Conservation (phyloP, 1,140 invertebrate genomes). For the Ceratosolen solmsi region DNA sequence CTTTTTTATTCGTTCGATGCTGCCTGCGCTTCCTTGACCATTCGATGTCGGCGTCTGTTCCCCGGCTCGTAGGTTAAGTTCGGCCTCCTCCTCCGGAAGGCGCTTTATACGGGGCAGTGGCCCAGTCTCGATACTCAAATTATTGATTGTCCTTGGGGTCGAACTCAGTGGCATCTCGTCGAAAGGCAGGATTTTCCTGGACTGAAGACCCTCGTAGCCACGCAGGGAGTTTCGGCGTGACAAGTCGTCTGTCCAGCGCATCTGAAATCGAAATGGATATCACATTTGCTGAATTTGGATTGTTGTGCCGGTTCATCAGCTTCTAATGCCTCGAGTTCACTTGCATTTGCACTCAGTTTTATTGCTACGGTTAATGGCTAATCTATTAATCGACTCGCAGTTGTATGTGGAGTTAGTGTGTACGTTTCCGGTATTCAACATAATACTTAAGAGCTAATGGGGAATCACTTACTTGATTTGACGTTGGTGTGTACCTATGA, state of each 20-base stretch:
- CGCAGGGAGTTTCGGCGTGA: conserved; percentile 70
- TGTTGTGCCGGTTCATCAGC: no score
- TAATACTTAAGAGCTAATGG: neutral
- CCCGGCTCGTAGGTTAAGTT: conserved; percentile 37
- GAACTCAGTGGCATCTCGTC: conserved; percentile 66
- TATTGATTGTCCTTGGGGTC: conserved; percentile 70
- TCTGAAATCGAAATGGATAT: conserved; percentile 58
- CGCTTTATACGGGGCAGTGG: conserved; percentile 69
- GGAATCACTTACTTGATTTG: conserved; percentile 61
- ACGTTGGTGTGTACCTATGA: conserved; percentile 63
- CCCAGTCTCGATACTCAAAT: conserved; percentile 68
- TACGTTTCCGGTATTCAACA: no score
- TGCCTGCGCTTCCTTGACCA: conserved; percentile 65
- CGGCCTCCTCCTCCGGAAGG: conserved; percentile 65
- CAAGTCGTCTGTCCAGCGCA: conserved; percentile 71
- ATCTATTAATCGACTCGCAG: no score
- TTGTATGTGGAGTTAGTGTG: no score
- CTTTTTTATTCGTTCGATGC: conserved; percentile 74
- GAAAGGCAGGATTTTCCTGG: conserved; percentile 63
- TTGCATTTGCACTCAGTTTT: no score
- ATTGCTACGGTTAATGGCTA: no score
- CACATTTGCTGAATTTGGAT: no score
- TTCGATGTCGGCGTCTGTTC: conserved; percentile 66
- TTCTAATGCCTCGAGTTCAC: no score
- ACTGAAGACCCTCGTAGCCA: conserved; percentile 66